A percentile compares a stretch with the other conserved stretches of the same genome.
These are phyloP conservation scores for Heterotis niloticus DNA, from an alignment of 2,113 vertebrate species.

Conservation along the genomic window DNA sequence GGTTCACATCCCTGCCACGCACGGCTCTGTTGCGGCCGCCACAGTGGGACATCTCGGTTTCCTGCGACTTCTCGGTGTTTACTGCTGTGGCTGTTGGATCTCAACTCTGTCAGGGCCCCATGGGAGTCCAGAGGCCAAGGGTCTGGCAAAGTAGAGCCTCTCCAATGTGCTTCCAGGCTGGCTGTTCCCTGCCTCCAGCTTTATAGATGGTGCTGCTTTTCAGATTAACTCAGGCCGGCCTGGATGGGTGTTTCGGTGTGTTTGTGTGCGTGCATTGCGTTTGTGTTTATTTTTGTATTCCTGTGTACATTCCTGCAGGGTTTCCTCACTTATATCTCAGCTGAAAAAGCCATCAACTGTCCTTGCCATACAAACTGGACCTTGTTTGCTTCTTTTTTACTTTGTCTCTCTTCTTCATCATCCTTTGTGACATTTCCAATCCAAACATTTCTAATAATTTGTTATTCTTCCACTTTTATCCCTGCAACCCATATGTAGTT, in stretches of 20 bases:
- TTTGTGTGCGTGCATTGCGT: too few species aligned
- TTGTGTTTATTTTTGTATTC: slow-evolving; percentile 11
- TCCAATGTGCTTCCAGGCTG: not conserved
- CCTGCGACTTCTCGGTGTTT: not conserved
- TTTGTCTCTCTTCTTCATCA: not conserved
- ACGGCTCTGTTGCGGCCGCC: not conserved
- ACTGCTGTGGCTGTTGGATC: not conserved
- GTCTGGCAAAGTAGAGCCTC: not conserved
- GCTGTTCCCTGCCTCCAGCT: not conserved
- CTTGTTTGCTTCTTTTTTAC: not conserved
- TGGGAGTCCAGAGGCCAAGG: too few species aligned
- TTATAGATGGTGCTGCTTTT: slow-evolving; percentile 9
- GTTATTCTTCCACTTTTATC: too few species aligned
- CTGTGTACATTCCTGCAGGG: slow-evolving; percentile 13
- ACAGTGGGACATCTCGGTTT: not conserved
- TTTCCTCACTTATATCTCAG: slow-evolving; percentile 14
- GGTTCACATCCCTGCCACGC: not conserved
- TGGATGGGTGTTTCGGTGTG: not conserved
- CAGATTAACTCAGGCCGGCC: not conserved
- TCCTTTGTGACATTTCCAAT: not conserved
- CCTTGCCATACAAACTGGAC: too few species aligned
- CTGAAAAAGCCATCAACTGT: slow-evolving; percentile 29
- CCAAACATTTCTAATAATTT: too few species aligned
- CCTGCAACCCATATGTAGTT: too few species aligned
- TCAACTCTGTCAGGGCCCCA: not conserved